phyloP scores from a whole-genome alignment of 2,113 vertebrate species.

The Sylvia atricapilla region DNA sequence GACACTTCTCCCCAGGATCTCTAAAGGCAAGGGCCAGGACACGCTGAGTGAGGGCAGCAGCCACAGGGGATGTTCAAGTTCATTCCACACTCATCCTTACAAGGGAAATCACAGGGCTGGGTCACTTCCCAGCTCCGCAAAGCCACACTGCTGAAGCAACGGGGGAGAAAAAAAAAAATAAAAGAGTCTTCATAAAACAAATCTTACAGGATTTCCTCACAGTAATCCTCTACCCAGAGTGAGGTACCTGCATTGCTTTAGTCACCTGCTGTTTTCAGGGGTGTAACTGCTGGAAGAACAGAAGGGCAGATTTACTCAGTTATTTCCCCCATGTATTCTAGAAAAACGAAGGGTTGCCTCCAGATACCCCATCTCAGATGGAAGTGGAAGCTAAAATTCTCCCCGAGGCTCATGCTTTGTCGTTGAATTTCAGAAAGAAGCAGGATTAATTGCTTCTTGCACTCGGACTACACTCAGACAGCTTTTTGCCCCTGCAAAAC shows the following conservation, averaged over 20 bases:
- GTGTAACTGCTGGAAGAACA: neutral
- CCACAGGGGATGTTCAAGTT: neutral
- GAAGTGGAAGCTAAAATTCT: neutral
- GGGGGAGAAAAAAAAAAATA: neutral
- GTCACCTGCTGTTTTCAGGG: neutral
- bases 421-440: neutral
- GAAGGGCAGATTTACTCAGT: neutral
- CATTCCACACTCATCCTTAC: neutral
- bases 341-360: neutral
- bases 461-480: neutral
- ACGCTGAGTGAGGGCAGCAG: fast-evolving
- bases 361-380: neutral
- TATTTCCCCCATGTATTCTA: neutral
- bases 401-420: neutral
- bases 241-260: neutral
- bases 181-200: neutral
- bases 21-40: neutral
- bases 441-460: neutral
- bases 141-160: neutral
- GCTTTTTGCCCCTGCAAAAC: neutral
- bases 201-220: neutral
- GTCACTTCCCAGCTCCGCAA: neutral
- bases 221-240: neutral
- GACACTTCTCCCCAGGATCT: neutral
- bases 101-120: neutral